phyloP scores from a whole-genome alignment of 53 echinoderm and acorn worm genomes.

The Echinometra lucunter region DNA sequence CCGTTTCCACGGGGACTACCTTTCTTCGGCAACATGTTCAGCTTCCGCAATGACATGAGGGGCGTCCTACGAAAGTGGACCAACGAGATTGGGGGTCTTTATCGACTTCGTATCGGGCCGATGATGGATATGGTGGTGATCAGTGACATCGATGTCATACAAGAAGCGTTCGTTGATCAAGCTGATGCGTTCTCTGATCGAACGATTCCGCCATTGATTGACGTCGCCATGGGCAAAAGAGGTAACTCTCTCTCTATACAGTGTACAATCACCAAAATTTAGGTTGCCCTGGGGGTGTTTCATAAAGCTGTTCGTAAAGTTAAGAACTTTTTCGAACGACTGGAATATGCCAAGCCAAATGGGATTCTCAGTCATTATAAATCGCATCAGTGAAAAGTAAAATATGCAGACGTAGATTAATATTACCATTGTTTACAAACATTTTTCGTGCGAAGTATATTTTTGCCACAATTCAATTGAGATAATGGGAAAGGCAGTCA shows the following conservation, averaged over 20 bases:
- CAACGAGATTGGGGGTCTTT: conserved; percentile 24
- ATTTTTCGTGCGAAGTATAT: too few species aligned
- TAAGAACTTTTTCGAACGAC: too few species aligned
- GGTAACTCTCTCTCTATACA: not conserved
- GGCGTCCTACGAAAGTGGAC: not conserved
- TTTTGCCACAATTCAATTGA: too few species aligned
- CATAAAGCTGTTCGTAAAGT: too few species aligned
- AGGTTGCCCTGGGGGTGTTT: too few species aligned
- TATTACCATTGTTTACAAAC: too few species aligned
- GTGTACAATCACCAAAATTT: too few species aligned
- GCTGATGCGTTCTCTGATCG: conserved; percentile 70
- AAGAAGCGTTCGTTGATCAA: conserved; percentile 68
- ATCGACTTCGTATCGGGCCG: conserved; percentile 20
- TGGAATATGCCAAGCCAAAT: too few species aligned
- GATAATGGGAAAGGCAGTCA: too few species aligned
- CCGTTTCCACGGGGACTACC: conserved; percentile 6
- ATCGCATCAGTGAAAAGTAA: too few species aligned
- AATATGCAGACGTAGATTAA: too few species aligned
- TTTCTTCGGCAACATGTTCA: conserved; percentile 20
- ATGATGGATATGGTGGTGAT: conserved; percentile 48
- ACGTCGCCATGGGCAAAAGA: not conserved
- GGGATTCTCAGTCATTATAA: too few species aligned
- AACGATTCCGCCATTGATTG: not conserved
- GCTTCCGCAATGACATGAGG: conserved; percentile 17
- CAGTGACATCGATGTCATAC: conserved; percentile 59